Percentiles rank a stretch among this genome's conserved stretches.
These are phyloP conservation scores for Siniperca knerii DNA, from an alignment of 2,113 vertebrate genomes.

Conservation along the genomic window DNA sequence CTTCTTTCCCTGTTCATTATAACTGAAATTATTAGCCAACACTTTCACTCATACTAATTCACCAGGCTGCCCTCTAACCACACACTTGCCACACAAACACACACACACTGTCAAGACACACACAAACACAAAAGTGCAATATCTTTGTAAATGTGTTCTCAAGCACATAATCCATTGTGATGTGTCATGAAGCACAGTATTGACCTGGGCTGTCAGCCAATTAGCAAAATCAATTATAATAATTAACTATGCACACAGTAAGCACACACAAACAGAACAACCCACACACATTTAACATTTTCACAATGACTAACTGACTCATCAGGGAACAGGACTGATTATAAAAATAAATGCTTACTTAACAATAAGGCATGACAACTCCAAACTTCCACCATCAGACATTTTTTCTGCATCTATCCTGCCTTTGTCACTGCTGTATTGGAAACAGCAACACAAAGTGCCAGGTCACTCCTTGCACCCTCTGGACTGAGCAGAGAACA, in stretches of 20 bases:
- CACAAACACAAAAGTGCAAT: constrained; percentile 30
- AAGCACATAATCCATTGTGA: constrained; percentile 49
- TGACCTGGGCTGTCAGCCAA: constrained; percentile 47
- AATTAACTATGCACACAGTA: constrained; percentile 43
- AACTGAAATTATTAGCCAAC: constrained; percentile 53
- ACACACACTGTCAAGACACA: not conserved
- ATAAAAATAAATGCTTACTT: constrained; percentile 23
- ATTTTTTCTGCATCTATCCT: constrained; percentile 30
- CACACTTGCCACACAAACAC: not conserved
- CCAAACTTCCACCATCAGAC: constrained; percentile 1
- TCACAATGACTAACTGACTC: constrained; percentile 25
- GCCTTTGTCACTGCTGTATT: constrained; percentile 43
- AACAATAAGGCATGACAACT: constrained; percentile 2
- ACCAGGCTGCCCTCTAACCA: constrained; percentile 39
- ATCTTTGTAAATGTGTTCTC: constrained; percentile 33
- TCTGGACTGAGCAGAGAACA: constrained; percentile 44
- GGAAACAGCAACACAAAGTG: constrained; percentile 36
- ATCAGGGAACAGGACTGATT: not conserved
- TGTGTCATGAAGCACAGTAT: constrained; percentile 34
- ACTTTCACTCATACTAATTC: constrained; percentile 59
- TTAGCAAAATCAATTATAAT: constrained; percentile 61
- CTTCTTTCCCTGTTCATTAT: constrained; percentile 65
- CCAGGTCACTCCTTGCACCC: constrained; percentile 29
- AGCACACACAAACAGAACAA: not conserved
- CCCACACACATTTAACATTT: constrained; percentile 16